These are phyloP conservation scores for Taurulus bubalis DNA, from an alignment of 2,113 vertebrate species.

Conservation along the genomic window DNA sequence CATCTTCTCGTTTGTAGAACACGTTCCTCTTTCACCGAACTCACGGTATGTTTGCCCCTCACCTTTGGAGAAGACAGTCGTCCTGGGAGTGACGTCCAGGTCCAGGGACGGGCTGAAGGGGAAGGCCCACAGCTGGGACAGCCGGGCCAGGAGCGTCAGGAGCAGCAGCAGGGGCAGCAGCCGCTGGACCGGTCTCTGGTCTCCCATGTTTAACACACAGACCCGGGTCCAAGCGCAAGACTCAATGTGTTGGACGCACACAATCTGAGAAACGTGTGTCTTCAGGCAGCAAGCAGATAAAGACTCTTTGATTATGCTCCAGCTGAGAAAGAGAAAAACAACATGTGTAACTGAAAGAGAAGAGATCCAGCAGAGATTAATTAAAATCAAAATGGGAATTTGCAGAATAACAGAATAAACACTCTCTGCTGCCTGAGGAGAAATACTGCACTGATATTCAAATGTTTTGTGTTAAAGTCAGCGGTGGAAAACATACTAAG, in stretches of 20 bases:
- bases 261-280: constrained; percentile 17
- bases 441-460: background rate
- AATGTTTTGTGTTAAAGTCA: background rate
- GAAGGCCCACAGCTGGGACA: constrained; percentile 74
- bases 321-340: constrained; percentile 49
- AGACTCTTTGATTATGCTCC: constrained; percentile 60
- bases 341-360: background rate
- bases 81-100: constrained; percentile 82
- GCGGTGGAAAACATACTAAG: background rate
- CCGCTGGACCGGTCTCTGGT: constrained; percentile 31
- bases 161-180: constrained; percentile 51
- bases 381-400: constrained; percentile 12
- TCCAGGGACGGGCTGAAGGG: constrained; percentile 83
- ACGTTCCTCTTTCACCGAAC: background rate
- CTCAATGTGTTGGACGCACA: constrained; percentile 15
- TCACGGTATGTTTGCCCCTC: background rate
- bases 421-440: background rate
- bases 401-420: background rate
- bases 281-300: constrained; percentile 18
- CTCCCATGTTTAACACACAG: constrained; percentile 62
- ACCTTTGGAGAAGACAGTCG: constrained; percentile 81
- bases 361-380: background rate
- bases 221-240: constrained; percentile 11
- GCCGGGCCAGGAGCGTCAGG: constrained; percentile 54
- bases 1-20: no score